Evolutionary conservation across 2,888 invertebrate genomes (phyloP), one percentile per base, ranked within the genome.

Genomic region (Cryptus viduatorius): DNA sequence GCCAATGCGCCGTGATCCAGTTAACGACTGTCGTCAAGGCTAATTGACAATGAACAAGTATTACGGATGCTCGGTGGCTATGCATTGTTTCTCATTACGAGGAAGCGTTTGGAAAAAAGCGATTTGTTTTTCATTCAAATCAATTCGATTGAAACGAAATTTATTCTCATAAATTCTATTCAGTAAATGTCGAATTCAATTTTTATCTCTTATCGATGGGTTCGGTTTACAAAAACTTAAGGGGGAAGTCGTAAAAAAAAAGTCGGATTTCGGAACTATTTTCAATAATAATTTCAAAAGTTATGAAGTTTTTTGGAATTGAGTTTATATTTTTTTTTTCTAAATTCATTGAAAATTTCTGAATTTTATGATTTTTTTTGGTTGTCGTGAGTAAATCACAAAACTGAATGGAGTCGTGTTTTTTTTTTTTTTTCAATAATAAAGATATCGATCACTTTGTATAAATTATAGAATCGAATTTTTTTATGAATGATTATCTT

Each of bases 1-100:
- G 29, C 56, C 68, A 56, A 78, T 81, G 24, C 75, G 19, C 56
- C 68, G 50, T 77, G 72, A 69, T 77, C 73, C 64, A 84, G 12
- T 61, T 76, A 56, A 59, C 24, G 16, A 42, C 50, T 56, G 78
- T 56, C 78, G 56, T 56, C 73, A 44, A 73, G 64, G 78, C 16
- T 29, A 37, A 56, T 42, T 78, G 81, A 53, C 78, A 81, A 64
- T 75, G 69, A 77, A 61, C 50, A 12, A 64, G 48, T 80, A 44
- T 29, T 61, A 61, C 67, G 42, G 67, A 72, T 72, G 31, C 14
- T 19, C n/a, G n/a, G 42, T 64, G 50, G 4, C 10, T 61, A 16
- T 19, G 7, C 12, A 44, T 8, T 56, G 37, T 12, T 16, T 12
- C n/a, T 24, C 12, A 14, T 10, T 24, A 12, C 16, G 16, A 12